Evolutionary conservation across 2,888 invertebrate species (phyloP).

Genomic region (Acleris sparsana): DNA sequence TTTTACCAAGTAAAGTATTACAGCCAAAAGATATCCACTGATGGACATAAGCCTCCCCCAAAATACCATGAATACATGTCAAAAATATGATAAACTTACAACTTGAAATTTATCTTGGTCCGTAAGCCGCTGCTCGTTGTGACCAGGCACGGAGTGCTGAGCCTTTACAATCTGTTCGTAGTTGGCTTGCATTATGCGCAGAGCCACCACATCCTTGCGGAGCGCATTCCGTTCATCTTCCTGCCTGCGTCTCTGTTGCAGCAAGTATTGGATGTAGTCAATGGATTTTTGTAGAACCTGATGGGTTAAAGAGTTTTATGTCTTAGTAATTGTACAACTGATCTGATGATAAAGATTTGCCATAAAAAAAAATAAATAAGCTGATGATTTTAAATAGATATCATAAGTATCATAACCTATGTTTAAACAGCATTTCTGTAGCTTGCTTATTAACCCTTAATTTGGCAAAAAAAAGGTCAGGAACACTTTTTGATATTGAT

Average conservation of each 20-base stretch:
- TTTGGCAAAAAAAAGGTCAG: too few relatives aligned
- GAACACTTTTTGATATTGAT: too few relatives aligned
- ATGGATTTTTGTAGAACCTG: conserved; percentile 95
- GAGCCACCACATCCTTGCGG: conserved; percentile 95
- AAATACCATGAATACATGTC: too few relatives aligned
- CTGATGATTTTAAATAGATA: too few relatives aligned
- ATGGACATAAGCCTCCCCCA: too few relatives aligned
- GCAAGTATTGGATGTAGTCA: conserved; percentile 95
- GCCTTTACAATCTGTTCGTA: conserved; percentile 98
- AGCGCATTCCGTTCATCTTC: conserved; percentile 96
- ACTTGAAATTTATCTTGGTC: conserved; percentile 98
- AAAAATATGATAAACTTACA: conserved; percentile 81
- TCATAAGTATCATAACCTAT: too few relatives aligned
- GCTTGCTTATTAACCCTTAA: too few relatives aligned
- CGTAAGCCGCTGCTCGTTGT: conserved; percentile 93
- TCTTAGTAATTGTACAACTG: not conserved
- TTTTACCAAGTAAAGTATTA: too few relatives aligned
- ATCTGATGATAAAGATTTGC: too few relatives aligned
- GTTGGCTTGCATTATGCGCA: conserved; percentile 96
- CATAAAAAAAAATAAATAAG: too few relatives aligned
- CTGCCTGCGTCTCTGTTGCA: conserved; percentile 95
- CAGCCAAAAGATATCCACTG: too few relatives aligned
- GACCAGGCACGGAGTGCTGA: conserved; percentile 95
- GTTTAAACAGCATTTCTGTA: too few relatives aligned
- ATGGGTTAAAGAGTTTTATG: not conserved